Evolutionary conservation across 2,888 invertebrate species (phyloP), one percentile per base, ranked within the genome.

Genomic region (Pseudanteris insignis): DNA sequence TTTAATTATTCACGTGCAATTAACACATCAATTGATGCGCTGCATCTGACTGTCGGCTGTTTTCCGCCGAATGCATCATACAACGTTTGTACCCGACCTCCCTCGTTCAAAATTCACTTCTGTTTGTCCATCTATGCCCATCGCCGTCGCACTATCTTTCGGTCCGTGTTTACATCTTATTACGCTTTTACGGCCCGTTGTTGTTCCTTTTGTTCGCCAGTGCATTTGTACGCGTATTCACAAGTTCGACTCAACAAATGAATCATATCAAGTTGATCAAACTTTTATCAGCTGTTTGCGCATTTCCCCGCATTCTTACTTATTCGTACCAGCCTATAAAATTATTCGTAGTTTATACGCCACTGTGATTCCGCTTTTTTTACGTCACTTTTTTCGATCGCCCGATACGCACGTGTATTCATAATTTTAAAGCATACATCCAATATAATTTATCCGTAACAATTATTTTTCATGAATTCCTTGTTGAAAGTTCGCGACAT

Each of bases 1-100:
- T 68, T 75, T 67, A 70, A 75, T 75, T 73, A 75, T 75, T 75
- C 73, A 75, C 67, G 67, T 66, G 75, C 75, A 75, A 75, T 75
- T 75, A 75, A 74, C 74, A 69, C 74, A 73, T 73, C 75, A 75
- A 74, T 75, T 74, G 73, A 69, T 70, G 69, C 70, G 67, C 67
- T 68, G 74, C 74, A 72, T 69, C 71, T 72, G 70, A 67, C 71
- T 72, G 67, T 71, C 69, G 65, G 67, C 63, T 66, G 60, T 66
- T 66, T 66, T 65, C 54, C 64, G 50, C 33, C 57, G 44, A 64
- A 44, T 64, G 9, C 33, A 36, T 53, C 55, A 54, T 58, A 53
- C 59, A 37, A 48, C 58, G 38, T 38, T 41, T 24, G 34, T 43
- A 44, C 33, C 14, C 33, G 54, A 51, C 38, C 28, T 51, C 47